A percentile compares a stretch with the other conserved stretches of the same genome.
phyloP scores from a whole-genome alignment of 2,888 invertebrate species.

The Galerucella nymphaeae region DNA sequence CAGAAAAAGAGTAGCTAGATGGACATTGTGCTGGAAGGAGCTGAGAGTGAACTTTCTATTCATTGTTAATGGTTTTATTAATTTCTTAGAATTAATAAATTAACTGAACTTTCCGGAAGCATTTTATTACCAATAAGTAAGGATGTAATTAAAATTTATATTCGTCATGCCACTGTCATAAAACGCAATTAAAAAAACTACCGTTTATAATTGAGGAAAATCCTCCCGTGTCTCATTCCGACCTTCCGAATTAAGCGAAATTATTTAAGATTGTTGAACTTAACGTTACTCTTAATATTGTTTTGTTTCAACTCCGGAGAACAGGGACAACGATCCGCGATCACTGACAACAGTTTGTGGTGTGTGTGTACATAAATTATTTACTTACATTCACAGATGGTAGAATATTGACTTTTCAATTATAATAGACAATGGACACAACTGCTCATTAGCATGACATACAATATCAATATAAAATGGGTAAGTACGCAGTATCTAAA shows the following conservation, averaged over 20 bases:
- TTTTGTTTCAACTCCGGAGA: not conserved
- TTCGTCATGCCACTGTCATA: not conserved
- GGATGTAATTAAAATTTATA: not conserved
- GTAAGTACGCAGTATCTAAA: too few species aligned
- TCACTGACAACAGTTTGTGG: not conserved
- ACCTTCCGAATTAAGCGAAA: constrained; percentile 1
- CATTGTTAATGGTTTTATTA: not conserved
- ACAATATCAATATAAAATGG: too few species aligned
- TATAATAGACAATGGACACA: not conserved
- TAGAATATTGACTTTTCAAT: not conserved
- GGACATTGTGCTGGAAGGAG: too few species aligned
- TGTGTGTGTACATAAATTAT: not conserved
- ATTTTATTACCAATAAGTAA: not conserved
- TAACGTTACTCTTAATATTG: constrained; percentile 5
- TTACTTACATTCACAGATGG: not conserved
- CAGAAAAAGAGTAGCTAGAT: too few species aligned
- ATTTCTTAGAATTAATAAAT: not conserved
- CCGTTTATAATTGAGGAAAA: constrained; percentile 14
- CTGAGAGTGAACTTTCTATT: too few species aligned
- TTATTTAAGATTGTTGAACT: constrained; percentile 18
- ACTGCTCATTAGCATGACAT: not conserved
- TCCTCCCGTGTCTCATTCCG: not conserved
- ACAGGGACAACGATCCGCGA: not conserved
- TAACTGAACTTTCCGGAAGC: not conserved
- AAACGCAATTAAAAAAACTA: not conserved